Evolutionary conservation across 2,888 invertebrate genomes (phyloP).

Genomic region (Ischnura elegans): DNA sequence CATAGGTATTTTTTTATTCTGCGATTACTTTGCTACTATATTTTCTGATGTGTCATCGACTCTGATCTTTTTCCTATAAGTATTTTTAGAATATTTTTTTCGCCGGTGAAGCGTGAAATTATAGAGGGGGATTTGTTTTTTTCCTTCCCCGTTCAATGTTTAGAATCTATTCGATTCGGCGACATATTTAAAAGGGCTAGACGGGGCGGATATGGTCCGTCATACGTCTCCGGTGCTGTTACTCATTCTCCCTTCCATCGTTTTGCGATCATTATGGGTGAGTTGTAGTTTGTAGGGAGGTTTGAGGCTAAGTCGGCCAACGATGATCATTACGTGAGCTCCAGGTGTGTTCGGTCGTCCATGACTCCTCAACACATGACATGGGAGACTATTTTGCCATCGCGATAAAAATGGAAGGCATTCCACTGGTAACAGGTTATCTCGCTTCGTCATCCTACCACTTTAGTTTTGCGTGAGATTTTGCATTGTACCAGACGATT

Average conservation of each 20-base stretch:
- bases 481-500: no score
- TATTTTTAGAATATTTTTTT: no score
- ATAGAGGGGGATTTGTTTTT: no score
- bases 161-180: neutral
- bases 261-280: neutral
- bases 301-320: neutral
- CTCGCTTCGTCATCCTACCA: no score
- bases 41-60: no score
- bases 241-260: neutral
- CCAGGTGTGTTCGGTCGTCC: neutral
- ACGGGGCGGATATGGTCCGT: constrained; percentile 1
- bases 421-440: neutral
- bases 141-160: no score
- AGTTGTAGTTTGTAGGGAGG: neutral
- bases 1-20: no score
- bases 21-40: no score
- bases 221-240: neutral
- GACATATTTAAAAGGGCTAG: neutral
- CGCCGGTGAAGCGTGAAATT: no score
- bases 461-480: no score
- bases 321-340: neutral
- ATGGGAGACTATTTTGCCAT: neutral
- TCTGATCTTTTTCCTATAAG: no score
- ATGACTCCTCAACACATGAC: neutral
- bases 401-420: neutral